phyloP scores from a whole-genome alignment of 1,140 invertebrate species.

The Archegozetes longisetosus region DNA sequence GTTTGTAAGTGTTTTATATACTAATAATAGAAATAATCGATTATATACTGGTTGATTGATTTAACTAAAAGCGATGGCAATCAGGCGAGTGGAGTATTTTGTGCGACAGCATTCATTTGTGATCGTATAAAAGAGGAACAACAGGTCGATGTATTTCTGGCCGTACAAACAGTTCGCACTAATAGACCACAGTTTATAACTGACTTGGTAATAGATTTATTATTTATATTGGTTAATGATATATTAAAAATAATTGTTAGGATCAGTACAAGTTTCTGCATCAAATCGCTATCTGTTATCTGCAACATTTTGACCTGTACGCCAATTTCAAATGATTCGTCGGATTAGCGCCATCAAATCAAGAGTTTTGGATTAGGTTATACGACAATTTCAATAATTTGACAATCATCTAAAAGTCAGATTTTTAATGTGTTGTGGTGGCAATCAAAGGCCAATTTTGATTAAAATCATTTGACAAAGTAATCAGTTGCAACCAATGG shows the following conservation, averaged over 20 bases:
- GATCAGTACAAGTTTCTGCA: slow-evolving; percentile 11
- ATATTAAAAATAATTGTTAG: not conserved
- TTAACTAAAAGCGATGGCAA: slow-evolving; percentile 30
- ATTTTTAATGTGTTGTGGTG: too few relatives aligned
- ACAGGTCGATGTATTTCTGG: slow-evolving; percentile 31
- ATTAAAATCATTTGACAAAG: too few relatives aligned
- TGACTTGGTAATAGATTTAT: slow-evolving; percentile 16
- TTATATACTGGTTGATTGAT: not conserved
- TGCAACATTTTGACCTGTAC: slow-evolving; percentile 7
- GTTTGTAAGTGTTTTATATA: not conserved
- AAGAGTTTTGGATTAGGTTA: too few relatives aligned
- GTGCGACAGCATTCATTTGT: slow-evolving; percentile 27
- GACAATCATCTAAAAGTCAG: too few relatives aligned
- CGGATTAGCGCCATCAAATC: not conserved
- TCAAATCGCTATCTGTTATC: slow-evolving; percentile 8
- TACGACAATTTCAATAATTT: too few relatives aligned
- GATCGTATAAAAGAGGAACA: slow-evolving; percentile 31
- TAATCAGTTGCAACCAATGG: too few relatives aligned
- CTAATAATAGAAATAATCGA: not conserved
- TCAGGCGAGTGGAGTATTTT: slow-evolving; percentile 29
- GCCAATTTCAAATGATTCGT: slow-evolving; percentile 6
- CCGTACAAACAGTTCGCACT: slow-evolving; percentile 24
- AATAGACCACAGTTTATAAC: slow-evolving; percentile 20
- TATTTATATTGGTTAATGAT: not conserved
- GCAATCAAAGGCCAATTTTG: too few relatives aligned